Base-by-base conservation (phyloP, 2,888 invertebrate species). In the Apamea sordens region DNA sequence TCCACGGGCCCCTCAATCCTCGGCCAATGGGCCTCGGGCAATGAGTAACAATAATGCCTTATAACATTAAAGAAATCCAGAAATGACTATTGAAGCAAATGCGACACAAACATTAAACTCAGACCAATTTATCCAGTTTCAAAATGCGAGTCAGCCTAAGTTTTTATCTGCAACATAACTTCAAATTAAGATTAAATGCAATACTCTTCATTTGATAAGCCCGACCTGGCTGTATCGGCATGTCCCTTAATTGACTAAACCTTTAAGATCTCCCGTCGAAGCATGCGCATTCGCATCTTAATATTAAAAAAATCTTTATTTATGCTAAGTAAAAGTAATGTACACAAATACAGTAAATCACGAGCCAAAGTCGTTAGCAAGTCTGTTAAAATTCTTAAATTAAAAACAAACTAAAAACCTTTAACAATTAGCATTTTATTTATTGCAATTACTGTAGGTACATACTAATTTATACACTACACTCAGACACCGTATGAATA, bases 171-270 rank as follows among this genome's bases (percentile, higher is more conserved):
- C 71, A 56, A 74, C 68, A 84, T 84, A 77, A 86, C 72, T 86
- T 87, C 68, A 80, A 87, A 85, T 85, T 87, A 85, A 85, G 88
- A 85, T 87, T 85, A 85, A 85, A 85, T 68, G 72, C 68, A 82
- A 83, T 71, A 65, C 72, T 78, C 47, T 28, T 69, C 53, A 73
- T 59, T 72, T 67, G 88, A 87, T 80, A 85, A 85, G 72, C 61
- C 28, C 61, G 47, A 53, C 70, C 41, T 71, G 71, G 44, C 64
- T 63, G 76, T 74, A 80, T 84, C 79, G 70, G 63, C 73, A 78
- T 76, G 86, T 53, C 69, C 68, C 76, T 84, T 87, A 85, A 87
- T 86, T 85, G 73, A 84, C 56, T 80, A 72, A 84, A 56, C 76
- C 73, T 77, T 79, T 83, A 63, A 72, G 44, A 73, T 72, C 83